phyloP scores from a whole-genome alignment of 2,797 vertebrate genomes.

The Macropus fuliginosus region DNA sequence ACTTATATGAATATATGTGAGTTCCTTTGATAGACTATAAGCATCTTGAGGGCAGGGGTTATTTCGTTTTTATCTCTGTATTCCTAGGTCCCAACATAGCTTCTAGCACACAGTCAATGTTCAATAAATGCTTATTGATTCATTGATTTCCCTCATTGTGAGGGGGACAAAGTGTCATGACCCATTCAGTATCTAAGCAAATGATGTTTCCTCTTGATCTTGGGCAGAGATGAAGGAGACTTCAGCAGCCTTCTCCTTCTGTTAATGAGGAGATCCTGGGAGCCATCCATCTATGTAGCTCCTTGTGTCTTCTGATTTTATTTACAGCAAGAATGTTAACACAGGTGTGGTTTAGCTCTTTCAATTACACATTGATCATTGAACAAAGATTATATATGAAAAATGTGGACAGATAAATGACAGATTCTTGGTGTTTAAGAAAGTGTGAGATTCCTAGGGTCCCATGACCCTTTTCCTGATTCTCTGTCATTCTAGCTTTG shows the following conservation, averaged over 20 bases:
- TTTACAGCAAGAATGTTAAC: background rate
- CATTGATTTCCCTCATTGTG: background rate
- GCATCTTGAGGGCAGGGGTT: background rate
- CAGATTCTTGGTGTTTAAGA: background rate
- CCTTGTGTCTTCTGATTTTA: background rate
- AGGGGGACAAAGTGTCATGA: background rate
- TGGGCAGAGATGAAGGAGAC: background rate
- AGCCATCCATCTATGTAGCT: background rate
- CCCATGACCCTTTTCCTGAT: background rate
- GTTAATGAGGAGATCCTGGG: background rate
- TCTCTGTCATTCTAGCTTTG: background rate
- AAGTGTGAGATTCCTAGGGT: background rate
- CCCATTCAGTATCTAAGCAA: background rate
- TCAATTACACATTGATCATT: background rate
- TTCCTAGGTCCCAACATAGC: no score
- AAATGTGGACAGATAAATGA: background rate
- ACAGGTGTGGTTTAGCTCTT: background rate
- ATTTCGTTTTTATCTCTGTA: background rate
- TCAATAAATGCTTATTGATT: background rate
- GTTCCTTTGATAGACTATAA: background rate
- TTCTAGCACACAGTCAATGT: background rate
- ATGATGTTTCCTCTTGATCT: background rate
- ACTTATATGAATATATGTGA: background rate
- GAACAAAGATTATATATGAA: background rate
- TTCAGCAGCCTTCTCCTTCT: background rate